A percentile compares a stretch with the other conserved stretches of the same genome.
Conservation (phyloP, 2,797 vertebrate genomes). For the Triplophysa bombifrons region DNA sequence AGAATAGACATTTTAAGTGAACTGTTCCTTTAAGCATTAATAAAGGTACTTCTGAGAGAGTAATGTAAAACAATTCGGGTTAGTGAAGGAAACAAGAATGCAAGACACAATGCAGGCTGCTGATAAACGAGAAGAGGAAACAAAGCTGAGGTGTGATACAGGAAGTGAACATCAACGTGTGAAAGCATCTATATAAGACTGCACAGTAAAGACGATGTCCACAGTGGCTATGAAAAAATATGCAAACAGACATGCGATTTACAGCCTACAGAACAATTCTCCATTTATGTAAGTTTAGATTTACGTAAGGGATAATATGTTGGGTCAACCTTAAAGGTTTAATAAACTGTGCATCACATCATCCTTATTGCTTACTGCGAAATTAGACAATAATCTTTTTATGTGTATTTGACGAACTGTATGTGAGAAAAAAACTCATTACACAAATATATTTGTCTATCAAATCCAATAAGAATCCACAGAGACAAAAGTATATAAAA, state of each 20-base stretch:
- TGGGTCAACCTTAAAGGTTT: no score
- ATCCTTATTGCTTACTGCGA: neutral
- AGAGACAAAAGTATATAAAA: no score
- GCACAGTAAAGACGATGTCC: constrained; percentile 7
- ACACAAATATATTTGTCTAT: no score
- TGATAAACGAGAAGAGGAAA: constrained; percentile 23
- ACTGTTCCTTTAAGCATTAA: neutral
- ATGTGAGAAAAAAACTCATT: no score
- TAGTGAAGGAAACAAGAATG: constrained; percentile 13
- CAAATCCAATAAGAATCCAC: no score
- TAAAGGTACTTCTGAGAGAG: neutral
- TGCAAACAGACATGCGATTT: neutral
- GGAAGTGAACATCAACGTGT: constrained; percentile 35
- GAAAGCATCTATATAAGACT: constrained; percentile 23
- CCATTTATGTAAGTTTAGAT: neutral
- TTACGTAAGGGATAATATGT: neutral
- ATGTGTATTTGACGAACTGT: no score
- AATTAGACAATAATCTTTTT: neutral
- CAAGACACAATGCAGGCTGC: neutral
- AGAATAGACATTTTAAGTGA: no score
- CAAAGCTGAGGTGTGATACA: constrained; percentile 28
- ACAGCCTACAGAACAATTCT: neutral
- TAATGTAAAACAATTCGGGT: constrained; percentile 2
- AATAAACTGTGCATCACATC: neutral
- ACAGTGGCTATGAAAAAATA: constrained; percentile 20